Evolutionary conservation across 2,888 invertebrate species (phyloP).

Genomic region (Limnephilus lunatus): DNA sequence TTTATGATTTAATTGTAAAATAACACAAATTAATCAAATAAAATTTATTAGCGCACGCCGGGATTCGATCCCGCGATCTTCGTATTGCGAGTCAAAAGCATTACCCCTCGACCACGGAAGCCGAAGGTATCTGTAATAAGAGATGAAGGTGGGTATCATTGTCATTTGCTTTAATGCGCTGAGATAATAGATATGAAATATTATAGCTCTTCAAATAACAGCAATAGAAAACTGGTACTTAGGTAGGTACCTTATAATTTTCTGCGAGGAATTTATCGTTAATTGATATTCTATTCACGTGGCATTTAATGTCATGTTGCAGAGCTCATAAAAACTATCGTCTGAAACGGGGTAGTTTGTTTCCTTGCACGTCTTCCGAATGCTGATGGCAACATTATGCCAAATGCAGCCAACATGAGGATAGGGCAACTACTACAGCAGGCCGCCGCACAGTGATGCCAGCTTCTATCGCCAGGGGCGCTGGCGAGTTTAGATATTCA

Average conservation of each 20-base stretch:
- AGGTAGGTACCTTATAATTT: not conserved
- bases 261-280: not conserved
- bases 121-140: too few relatives aligned
- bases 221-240: not conserved
- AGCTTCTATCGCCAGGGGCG: not conserved
- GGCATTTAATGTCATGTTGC: not conserved
- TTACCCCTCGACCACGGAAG: too few relatives aligned
- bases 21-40: too few relatives aligned
- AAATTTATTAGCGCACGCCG: too few relatives aligned
- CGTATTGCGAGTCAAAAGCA: too few relatives aligned
- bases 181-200: too few relatives aligned
- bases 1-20: too few relatives aligned
- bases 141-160: not conserved
- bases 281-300: not conserved
- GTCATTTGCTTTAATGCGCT: not conserved
- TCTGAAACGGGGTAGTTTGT: slow-evolving; percentile 11
- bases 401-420: not conserved
- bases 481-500: not conserved
- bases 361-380: not conserved
- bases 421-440: not conserved
- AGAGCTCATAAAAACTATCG: not conserved
- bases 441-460: not conserved
- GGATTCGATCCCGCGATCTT: too few relatives aligned
- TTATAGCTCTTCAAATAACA: not conserved
- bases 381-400: not conserved